Evolutionary conservation across 1,140 invertebrate genomes (phyloP).

Genomic region (Drosophila insularis): DNA sequence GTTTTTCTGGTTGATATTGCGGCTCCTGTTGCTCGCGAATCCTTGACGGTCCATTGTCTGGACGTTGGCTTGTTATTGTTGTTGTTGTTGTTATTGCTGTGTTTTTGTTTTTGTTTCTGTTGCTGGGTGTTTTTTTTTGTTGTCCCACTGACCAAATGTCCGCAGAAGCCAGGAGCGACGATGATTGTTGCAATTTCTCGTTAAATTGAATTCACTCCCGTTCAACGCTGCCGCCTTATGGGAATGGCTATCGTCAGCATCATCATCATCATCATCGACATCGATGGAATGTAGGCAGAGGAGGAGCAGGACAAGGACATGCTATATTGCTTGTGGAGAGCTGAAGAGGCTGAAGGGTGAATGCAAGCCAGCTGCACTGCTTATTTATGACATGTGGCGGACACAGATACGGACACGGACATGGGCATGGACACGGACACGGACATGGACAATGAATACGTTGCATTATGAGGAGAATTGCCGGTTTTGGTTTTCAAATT

Average conservation of each 20-base stretch:
- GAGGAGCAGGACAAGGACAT: neutral
- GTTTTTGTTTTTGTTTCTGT: slow-evolving; percentile 28
- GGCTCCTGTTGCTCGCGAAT: slow-evolving; percentile 72
- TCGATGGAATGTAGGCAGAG: neutral
- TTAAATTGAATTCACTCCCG: slow-evolving; percentile 76
- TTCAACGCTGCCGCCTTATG: slow-evolving; percentile 56
- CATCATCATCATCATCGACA: neutral
- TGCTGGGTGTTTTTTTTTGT: slow-evolving; percentile 29
- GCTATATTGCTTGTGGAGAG: neutral
- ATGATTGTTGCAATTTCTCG: slow-evolving; percentile 80
- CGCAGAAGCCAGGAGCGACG: slow-evolving; percentile 52
- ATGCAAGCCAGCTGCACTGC: slow-evolving; percentile 50
- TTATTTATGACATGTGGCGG: slow-evolving; percentile 75
- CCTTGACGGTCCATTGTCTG: slow-evolving; percentile 56
- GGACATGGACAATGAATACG: slow-evolving; percentile 33
- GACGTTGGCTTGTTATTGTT: slow-evolving; percentile 34
- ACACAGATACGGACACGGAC: neutral
- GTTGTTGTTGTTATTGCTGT: neutral
- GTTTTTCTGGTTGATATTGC: slow-evolving; percentile 43
- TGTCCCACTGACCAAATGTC: slow-evolving; percentile 29
- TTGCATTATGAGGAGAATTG: slow-evolving; percentile 67
- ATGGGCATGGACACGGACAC: slow-evolving; percentile 21
- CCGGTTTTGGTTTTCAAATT: slow-evolving; percentile 66
- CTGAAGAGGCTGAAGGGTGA: neutral
- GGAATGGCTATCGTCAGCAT: slow-evolving; percentile 23